Conservation (phyloP, 2,113 vertebrate species). For the Uria aalge region DNA sequence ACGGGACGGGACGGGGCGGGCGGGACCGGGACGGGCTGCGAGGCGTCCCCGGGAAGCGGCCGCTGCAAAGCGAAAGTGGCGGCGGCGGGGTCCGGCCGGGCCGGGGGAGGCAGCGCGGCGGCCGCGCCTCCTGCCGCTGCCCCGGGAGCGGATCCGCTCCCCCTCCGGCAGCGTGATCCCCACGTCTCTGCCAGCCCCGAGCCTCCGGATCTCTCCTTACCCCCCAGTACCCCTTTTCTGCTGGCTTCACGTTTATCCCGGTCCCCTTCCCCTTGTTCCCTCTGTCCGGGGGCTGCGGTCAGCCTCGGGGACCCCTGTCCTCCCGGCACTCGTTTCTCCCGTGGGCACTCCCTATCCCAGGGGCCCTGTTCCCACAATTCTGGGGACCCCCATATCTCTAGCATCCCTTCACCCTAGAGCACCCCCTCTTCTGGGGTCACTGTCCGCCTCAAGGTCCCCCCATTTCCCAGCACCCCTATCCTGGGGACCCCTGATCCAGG, state of each 20-base stretch:
- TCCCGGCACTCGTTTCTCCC: neutral
- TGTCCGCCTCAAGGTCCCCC: neutral
- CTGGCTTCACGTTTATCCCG: neutral
- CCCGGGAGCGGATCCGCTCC: no score
- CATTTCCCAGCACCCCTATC: neutral
- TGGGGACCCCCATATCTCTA: neutral
- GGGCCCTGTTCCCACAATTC: neutral
- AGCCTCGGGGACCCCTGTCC: neutral
- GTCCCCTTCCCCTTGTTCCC: neutral
- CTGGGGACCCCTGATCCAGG: neutral
- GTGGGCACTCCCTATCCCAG: neutral
- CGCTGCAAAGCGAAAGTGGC: neutral
- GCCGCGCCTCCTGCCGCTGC: neutral
- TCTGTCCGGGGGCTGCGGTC: neutral
- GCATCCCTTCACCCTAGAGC: neutral
- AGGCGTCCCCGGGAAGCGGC: neutral
- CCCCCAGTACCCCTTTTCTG: neutral
- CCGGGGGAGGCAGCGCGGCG: neutral
- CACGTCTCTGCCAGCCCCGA: neutral
- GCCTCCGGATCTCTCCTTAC: neutral
- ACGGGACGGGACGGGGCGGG: neutral
- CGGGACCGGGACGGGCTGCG: neutral
- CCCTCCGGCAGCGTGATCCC: accelerated
- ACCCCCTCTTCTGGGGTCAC: neutral
- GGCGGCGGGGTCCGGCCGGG: neutral